Percentiles rank a stretch among this genome's conserved stretches.
These are phyloP conservation scores for Sinocyclocheilus anophthalmus DNA, from an alignment of 2,113 vertebrate species.

Conservation along the genomic window DNA sequence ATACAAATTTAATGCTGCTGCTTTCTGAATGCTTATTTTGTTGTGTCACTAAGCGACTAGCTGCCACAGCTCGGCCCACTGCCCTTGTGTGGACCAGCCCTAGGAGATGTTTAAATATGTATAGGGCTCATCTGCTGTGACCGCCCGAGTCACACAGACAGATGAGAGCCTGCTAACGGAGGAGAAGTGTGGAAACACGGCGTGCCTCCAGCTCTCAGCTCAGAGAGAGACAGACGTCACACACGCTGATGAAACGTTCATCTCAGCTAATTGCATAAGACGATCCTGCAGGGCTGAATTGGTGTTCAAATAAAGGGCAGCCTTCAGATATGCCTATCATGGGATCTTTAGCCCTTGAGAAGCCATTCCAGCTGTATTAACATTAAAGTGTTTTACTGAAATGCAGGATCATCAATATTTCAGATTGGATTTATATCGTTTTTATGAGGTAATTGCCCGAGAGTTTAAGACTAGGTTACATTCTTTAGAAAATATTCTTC, in stretches of 20 bases:
- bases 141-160: constrained; percentile 22
- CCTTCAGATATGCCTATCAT: constrained; percentile 26
- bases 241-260: constrained; percentile 48
- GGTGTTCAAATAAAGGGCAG: constrained; percentile 31
- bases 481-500: constrained; percentile 25
- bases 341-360: constrained; percentile 24
- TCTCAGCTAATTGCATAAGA: constrained; percentile 49
- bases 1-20: constrained; percentile 65
- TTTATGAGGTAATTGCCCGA: background rate
- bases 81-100: constrained; percentile 42
- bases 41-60: constrained; percentile 53
- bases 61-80: constrained; percentile 32
- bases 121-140: constrained; percentile 31
- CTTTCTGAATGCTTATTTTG: constrained; percentile 61
- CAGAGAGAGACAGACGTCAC: constrained; percentile 22
- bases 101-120: constrained; percentile 57
- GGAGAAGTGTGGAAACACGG: constrained; percentile 16
- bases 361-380: background rate
- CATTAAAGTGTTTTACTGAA: background rate
- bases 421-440: background rate
- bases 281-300: constrained; percentile 22
- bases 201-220: constrained; percentile 31
- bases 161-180: constrained; percentile 44
- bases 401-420: constrained; percentile 28
- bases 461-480: constrained; percentile 3